Base-by-base conservation (phyloP, 92 coral and sea anemone genomes). In the Micromussa lordhowensis region DNA sequence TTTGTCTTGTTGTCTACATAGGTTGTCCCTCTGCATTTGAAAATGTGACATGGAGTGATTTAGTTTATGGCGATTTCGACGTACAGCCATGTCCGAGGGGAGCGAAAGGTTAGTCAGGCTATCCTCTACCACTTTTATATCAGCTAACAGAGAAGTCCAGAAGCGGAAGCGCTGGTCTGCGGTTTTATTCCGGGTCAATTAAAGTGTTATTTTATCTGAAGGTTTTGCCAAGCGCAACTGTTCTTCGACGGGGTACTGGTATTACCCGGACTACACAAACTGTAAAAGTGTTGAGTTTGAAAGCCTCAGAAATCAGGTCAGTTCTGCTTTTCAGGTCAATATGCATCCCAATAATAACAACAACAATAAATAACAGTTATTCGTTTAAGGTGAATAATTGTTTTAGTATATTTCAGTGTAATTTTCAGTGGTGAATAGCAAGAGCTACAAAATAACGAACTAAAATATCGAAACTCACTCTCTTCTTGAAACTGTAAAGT, bases 151-250 rank as follows among this genome's bases (percentile, higher is more conserved):
- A 61, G 29, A 61, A 61, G 24, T 22, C 29, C 32, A 26, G 32
- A 66, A 66, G 5, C 5, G 12, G 40, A 38, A 35, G 26, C 13
- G 21, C 14, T 36, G 26, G 44, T 21, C 15, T 8, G 78, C 48
- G 26, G 30, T 14, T 44, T 28, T 55, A 19, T 17, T 78, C 26
- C 26, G 30, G 48, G 0, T 26, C 30, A 34, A 40, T 40, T 40
- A 40, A 1, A 4, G 10, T 4, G 58, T 72, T 12, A 30, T 55
- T 68, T 71, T 12, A n/a, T 54, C 68, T 70, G 12, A 30, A 93
- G 96, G 96, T 85, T 38, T 91, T 69, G 96, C 96, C 22, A 71
- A 63, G 48, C 88, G 96, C 48, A 93, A 88, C 85, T 93, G 96
- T 68, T 83, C 91, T 19, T 15, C 82, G 21, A 31, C 5, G 15